Conservation (phyloP, 2,113 vertebrate genomes). For the Fregetta grallaria region DNA sequence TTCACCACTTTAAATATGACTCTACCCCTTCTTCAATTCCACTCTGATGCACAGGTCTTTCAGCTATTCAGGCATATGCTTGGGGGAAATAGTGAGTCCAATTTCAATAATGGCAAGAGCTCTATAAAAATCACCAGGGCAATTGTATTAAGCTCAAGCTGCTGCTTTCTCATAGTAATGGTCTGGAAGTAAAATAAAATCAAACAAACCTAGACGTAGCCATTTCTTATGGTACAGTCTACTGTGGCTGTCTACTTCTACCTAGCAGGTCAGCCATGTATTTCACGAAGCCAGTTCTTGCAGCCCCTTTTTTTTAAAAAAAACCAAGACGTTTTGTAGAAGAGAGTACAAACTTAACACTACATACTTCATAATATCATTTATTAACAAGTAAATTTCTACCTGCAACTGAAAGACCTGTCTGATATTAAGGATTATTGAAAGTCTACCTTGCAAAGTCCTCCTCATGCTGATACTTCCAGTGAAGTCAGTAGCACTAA, state of each 20-base stretch:
- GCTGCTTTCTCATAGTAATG: slow-evolving; percentile 23
- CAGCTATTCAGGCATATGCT: neutral
- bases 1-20: neutral
- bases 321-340: neutral
- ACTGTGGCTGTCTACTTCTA: neutral
- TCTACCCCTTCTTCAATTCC: neutral
- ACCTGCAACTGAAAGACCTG: neutral
- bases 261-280: neutral
- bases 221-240: neutral
- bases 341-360: neutral
- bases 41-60: neutral
- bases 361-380: neutral
- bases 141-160: neutral
- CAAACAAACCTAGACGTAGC: neutral
- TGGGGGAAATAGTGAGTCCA: neutral
- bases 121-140: slow-evolving; percentile 24
- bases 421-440: neutral
- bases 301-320: neutral
- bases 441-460: neutral
- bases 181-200: slow-evolving; percentile 30
- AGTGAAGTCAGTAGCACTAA: neutral
- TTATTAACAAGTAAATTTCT: neutral
- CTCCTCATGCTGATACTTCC: neutral
- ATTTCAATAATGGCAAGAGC: slow-evolving; percentile 20
- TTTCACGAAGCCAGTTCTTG: neutral